Conservation (phyloP, 2,113 vertebrate genomes). For the Salvelinus fontinalis region DNA sequence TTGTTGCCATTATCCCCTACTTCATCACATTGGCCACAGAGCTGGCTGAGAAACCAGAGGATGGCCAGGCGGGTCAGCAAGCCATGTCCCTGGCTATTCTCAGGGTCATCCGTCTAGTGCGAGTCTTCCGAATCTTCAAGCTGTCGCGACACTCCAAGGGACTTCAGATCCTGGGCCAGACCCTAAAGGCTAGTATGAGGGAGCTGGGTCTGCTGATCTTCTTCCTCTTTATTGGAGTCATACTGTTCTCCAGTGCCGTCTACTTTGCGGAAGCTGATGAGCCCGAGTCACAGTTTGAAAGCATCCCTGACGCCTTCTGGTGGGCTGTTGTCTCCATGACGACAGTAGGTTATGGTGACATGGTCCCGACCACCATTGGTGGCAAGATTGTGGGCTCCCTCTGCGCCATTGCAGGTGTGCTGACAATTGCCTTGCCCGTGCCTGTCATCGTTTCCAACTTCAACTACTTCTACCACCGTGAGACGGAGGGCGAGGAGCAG, state of each 20-base stretch:
- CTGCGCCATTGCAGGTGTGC: constrained; percentile 95
- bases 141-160: constrained; percentile 96
- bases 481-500: constrained; percentile 98
- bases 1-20: constrained; percentile 97
- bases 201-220: constrained; percentile 95
- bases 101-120: constrained; percentile 91
- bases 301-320: constrained; percentile 99
- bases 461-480: constrained; percentile 99
- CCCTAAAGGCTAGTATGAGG: constrained; percentile 95
- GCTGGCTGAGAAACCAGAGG: constrained; percentile 91
- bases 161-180: constrained; percentile 96
- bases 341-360: constrained; percentile 97
- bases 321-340: constrained; percentile 99
- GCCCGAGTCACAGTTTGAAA: constrained; percentile 92
- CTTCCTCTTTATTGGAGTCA: constrained; percentile 98
- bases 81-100: constrained; percentile 99
- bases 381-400: constrained; percentile 98
- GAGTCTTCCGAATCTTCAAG: constrained; percentile 98
- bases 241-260: constrained; percentile 97
- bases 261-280: constrained; percentile 98
- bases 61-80: constrained; percentile 94
- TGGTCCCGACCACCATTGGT: constrained; percentile 97
- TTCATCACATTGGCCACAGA: constrained; percentile 97
- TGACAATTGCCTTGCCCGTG: constrained; percentile 97
- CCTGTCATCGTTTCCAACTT: constrained; percentile 99